A percentile compares a stretch with the other conserved stretches of the same genome.
phyloP scores from a whole-genome alignment of 2,888 invertebrate genomes.

The Tromatobia lineatoria region DNA sequence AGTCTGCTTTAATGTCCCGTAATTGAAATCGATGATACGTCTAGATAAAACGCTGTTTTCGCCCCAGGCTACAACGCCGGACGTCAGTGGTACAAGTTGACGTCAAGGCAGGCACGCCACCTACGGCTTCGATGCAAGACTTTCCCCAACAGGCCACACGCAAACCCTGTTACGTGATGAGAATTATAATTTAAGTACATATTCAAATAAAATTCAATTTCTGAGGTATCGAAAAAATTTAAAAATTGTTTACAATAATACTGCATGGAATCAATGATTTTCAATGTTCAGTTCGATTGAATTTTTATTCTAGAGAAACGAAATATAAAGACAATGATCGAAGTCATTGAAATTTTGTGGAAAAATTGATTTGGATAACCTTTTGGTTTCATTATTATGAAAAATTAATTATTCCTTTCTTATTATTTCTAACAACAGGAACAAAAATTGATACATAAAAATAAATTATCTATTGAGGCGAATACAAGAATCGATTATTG shows the following conservation, averaged over 20 bases:
- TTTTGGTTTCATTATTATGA: no score
- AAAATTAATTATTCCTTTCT: no score
- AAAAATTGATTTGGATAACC: no score
- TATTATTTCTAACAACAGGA: no score
- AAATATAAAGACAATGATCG: no score
- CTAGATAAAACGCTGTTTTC: constrained; percentile 25
- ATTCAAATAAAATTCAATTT: background rate
- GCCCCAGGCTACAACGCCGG: background rate
- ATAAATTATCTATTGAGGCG: no score
- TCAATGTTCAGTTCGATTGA: no score
- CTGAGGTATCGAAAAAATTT: background rate
- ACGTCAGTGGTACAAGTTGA: constrained; percentile 21
- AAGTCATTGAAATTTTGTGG: no score
- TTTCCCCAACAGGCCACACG: background rate
- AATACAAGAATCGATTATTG: no score
- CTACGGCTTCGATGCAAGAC: background rate
- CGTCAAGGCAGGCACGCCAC: constrained; percentile 11
- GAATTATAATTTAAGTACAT: background rate
- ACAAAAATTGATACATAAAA: no score
- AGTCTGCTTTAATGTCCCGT: constrained; percentile 48
- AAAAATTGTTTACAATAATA: background rate
- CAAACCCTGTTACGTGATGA: background rate
- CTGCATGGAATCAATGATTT: background rate
- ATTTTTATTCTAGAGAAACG: no score
- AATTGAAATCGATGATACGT: constrained; percentile 55